Conservation (phyloP, 1,140 invertebrate genomes). For the Branchinecta lynchi region DNA sequence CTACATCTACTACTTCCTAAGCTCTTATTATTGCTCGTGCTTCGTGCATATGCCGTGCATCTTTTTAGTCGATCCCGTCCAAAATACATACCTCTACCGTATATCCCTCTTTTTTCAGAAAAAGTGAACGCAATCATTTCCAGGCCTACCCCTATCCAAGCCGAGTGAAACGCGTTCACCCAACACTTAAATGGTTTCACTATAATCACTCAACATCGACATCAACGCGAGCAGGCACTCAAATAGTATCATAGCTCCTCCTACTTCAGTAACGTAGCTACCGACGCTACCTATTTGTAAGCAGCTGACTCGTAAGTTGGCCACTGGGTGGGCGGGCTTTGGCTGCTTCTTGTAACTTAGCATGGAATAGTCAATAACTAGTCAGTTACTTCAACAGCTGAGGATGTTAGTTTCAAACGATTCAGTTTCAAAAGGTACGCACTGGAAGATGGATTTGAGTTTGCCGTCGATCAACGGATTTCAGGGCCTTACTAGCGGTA, state of each 20-base stretch:
- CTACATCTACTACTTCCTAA: too few relatives aligned
- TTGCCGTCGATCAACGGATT: neutral
- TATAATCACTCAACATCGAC: too few relatives aligned
- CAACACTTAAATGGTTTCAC: too few relatives aligned
- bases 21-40: too few relatives aligned
- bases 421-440: neutral
- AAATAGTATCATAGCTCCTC: neutral
- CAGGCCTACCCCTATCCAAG: too few relatives aligned
- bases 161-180: too few relatives aligned
- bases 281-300: neutral
- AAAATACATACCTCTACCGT: too few relatives aligned
- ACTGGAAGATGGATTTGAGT: constrained; percentile 2
- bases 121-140: too few relatives aligned
- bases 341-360: neutral
- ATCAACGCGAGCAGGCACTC: too few relatives aligned
- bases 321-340: neutral
- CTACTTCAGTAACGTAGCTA: neutral
- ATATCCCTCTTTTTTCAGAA: too few relatives aligned
- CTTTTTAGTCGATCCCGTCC: too few relatives aligned
- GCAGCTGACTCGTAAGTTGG: neutral
- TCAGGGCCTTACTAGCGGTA: neutral
- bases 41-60: too few relatives aligned
- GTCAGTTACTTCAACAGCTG: neutral
- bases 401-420: constrained; percentile 2
- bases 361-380: neutral